Conservation (phyloP, 2,888 invertebrate genomes). For the Helicoverpa assulta region DNA sequence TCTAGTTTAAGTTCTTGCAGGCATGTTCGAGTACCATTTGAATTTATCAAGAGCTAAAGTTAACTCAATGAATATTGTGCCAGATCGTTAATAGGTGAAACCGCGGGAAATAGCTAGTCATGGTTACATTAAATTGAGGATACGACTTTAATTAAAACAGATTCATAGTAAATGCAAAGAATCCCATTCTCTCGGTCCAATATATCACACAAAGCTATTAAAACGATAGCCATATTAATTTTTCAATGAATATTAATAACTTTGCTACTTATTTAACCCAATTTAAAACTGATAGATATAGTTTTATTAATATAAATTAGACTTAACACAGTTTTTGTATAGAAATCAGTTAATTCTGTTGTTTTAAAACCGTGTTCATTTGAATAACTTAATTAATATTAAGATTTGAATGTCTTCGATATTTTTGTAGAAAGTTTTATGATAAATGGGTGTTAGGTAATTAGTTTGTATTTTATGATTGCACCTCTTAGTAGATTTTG, state of each 20-base stretch:
- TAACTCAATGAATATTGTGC: too few species aligned
- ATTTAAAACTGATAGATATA: slow-evolving; percentile 35
- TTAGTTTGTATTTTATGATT: neutral
- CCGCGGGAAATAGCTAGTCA: too few species aligned
- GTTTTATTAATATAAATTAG: slow-evolving; percentile 45
- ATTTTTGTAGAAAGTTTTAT: slow-evolving; percentile 16
- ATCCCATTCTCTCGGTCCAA: slow-evolving; percentile 27
- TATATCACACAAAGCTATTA: slow-evolving; percentile 46
- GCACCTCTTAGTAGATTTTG: neutral
- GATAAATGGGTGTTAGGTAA: neutral
- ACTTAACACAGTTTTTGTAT: slow-evolving; percentile 39
- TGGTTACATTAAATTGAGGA: neutral
- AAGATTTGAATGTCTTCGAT: slow-evolving; percentile 5
- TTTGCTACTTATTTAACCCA: slow-evolving; percentile 61
- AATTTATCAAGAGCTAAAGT: too few species aligned
- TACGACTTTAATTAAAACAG: slow-evolving; percentile 13
- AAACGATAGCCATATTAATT: slow-evolving; percentile 57
- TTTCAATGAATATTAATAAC: slow-evolving; percentile 71
- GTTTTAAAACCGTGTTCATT: slow-evolving; percentile 40
- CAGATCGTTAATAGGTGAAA: too few species aligned
- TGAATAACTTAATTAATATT: slow-evolving; percentile 25
- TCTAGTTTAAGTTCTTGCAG: too few species aligned
- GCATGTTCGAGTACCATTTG: too few species aligned
- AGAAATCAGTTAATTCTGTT: slow-evolving; percentile 45
- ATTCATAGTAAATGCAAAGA: slow-evolving; percentile 10